Base-by-base conservation (phyloP, 2,113 vertebrate genomes). In the Xyliphius kryptos region DNA sequence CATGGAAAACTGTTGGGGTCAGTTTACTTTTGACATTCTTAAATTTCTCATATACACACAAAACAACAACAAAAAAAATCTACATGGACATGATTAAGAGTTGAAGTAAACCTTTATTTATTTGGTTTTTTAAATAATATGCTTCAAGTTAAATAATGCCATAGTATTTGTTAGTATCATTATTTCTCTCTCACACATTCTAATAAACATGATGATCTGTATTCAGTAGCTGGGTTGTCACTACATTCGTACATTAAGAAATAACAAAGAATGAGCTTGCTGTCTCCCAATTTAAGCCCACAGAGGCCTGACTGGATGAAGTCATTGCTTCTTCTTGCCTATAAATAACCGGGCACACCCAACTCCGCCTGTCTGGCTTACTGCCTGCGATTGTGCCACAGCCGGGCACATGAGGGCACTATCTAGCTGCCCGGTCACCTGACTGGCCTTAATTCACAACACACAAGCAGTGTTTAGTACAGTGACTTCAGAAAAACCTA, bases 311-410 rank as follows among this genome's bases (percentile, higher is more conserved):
- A 47, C 66, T 56, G 65, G 44, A 71, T 70, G 68, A 77, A 67
- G 66, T 73, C 70, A 79, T 44, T 47, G 60, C 53, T 46, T 58
- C 66, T 58, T 59, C 55, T 21, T 63, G 55, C 58, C 70, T 79
- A 71, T 70, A 68, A 74, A 70, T 77, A 77, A 74, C 69, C 67
- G 71, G 73, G 73, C 55, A 71, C 69, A 57, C 40, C 49, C 48
- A 49, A 44, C 44, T 70, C 67, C 54, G 66, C 66, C 49, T 60
- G 52, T 17, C 58, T 65, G 70, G 75, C 68, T 17, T 36, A 19
- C 7, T 51, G 77, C 69, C 77, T 9, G 10, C 47, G 56, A 75
- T 73, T 77, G 67, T 79, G 57, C 63, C 71, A 70, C 26, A 56
- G 61, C 40, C 71, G 61, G 38, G 64, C 49, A 58, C 48, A 67